Conservation (phyloP, 2,797 vertebrate species). For the Agapornis canus region DNA sequence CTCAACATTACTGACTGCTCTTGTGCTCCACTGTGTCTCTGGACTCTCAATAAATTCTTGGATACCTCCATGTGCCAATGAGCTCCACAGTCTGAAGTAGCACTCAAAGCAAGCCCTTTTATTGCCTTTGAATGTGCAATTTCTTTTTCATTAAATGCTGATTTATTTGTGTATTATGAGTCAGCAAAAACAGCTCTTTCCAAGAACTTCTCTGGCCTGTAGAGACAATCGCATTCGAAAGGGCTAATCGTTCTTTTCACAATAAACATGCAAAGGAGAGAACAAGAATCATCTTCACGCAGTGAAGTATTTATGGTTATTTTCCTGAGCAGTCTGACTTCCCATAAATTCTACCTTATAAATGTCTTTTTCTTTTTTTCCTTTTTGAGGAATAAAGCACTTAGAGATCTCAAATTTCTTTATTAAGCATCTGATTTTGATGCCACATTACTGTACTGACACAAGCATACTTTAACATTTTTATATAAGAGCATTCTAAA, state of each 20-base stretch:
- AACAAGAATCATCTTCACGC: background rate
- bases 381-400: background rate
- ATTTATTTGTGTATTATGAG: background rate
- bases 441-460: background rate
- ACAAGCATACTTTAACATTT: background rate
- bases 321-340: background rate
- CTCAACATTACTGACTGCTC: background rate
- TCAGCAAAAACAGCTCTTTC: background rate
- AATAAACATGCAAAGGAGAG: background rate
- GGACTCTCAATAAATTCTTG: background rate
- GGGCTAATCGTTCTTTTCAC: background rate
- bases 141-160: background rate
- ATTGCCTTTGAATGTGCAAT: background rate
- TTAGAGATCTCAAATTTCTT: background rate
- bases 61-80: background rate
- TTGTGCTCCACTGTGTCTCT: background rate
- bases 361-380: background rate
- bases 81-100: background rate
- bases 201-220: background rate
- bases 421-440: background rate
- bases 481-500: background rate
- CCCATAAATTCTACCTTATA: background rate
- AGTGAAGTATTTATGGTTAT: background rate
- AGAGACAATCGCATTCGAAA: background rate
- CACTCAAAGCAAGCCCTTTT: background rate